phyloP scores from a whole-genome alignment of 2,113 vertebrate species.

The Hippoglossus stenolepis region DNA sequence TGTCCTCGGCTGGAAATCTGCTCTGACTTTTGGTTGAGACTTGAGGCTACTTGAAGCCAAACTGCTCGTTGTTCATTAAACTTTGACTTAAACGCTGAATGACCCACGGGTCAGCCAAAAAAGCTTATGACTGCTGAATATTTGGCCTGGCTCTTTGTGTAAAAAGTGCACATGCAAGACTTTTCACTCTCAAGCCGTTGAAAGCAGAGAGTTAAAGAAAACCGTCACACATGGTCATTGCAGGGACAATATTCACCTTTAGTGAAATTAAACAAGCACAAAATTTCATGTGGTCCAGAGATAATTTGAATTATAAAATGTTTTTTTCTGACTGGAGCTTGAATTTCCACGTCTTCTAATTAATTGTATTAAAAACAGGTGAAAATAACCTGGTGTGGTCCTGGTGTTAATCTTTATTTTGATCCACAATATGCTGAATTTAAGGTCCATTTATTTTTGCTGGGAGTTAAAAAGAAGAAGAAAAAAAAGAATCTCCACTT shows the following conservation, averaged over 20 bases:
- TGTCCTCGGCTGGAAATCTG: constrained; percentile 76
- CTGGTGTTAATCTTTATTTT: not conserved
- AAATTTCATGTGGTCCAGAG: too few relatives aligned
- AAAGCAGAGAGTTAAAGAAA: constrained; percentile 11
- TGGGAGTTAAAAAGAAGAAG: not conserved
- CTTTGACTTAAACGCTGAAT: constrained; percentile 91
- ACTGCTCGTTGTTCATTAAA: constrained; percentile 99
- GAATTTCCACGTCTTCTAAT: too few relatives aligned
- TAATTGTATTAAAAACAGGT: too few relatives aligned
- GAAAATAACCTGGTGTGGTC: not conserved
- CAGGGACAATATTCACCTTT: not conserved
- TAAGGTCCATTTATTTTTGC: not conserved
- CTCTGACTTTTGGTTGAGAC: constrained; percentile 82
- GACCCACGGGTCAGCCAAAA: constrained; percentile 97
- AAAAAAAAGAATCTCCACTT: not conserved
- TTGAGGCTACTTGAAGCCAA: constrained; percentile 83
- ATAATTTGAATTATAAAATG: too few relatives aligned
- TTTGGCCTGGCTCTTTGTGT: constrained; percentile 88
- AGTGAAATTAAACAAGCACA: too few relatives aligned
- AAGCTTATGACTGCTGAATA: constrained; percentile 95
- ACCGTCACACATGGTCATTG: not conserved
- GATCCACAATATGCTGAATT: not conserved
- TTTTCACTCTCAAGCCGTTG: constrained; percentile 54
- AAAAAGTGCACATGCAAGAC: constrained; percentile 82
- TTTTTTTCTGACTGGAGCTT: too few relatives aligned